phyloP scores from a whole-genome alignment of 2,797 vertebrate genomes.

The Neosilurus hyrtlii region DNA sequence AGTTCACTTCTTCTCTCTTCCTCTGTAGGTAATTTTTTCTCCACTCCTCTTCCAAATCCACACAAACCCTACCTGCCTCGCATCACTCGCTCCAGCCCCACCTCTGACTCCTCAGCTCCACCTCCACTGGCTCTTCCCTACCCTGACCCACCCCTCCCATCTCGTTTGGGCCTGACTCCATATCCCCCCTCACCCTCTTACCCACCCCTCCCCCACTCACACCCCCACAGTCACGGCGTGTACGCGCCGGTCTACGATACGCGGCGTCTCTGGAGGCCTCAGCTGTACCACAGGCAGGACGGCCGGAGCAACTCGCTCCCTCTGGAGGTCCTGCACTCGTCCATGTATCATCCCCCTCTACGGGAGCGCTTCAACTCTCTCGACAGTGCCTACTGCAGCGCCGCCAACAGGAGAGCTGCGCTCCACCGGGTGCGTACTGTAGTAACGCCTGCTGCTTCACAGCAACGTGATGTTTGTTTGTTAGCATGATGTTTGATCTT shows the following conservation, averaged over 20 bases:
- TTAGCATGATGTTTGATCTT: too few species aligned
- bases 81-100: constrained; percentile 86
- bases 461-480: too few species aligned
- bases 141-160: constrained; percentile 80
- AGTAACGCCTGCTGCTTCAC: neutral
- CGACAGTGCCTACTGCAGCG: constrained; percentile 89
- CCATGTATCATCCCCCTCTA: constrained; percentile 90
- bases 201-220: constrained; percentile 77
- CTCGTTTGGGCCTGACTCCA: constrained; percentile 73
- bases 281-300: constrained; percentile 92
- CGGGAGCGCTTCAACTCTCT: constrained; percentile 93
- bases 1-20: neutral
- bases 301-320: constrained; percentile 95
- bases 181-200: constrained; percentile 79
- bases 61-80: constrained; percentile 85
- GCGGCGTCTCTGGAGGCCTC: constrained; percentile 91
- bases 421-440: constrained; percentile 78
- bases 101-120: constrained; percentile 85
- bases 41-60: constrained; percentile 72
- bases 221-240: constrained; percentile 77
- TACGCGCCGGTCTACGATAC: constrained; percentile 94
- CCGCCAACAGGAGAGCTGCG: constrained; percentile 82
- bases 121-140: constrained; percentile 82
- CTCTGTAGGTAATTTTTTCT: constrained; percentile 80
- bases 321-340: constrained; percentile 90